Evolutionary conservation across 2,113 vertebrate genomes (phyloP), one percentile per base, ranked within the genome.

Genomic region (Pedionomus torquatus): DNA sequence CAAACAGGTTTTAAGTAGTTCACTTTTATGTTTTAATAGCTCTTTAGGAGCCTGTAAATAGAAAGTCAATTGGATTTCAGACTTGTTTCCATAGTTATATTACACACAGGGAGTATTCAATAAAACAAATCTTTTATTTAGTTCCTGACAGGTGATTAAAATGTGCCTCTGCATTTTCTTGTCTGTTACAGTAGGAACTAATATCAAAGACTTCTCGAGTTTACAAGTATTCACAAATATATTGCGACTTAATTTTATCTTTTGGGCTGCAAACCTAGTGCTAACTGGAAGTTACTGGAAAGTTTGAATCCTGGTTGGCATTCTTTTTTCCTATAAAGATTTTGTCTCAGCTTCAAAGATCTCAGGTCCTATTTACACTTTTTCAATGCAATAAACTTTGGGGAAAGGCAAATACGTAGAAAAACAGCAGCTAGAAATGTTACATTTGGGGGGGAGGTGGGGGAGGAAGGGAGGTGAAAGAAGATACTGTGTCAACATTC

Each of bases 121-220:
- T 98, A 97, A 98, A 98, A 96, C 94, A 97, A 98, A 97, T 95
- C 93, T 98, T 98, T 98, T 98, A 98, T 98, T 98, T 98, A 98
- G 98, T 98, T 97, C 97, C 97, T 98, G 97, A 97, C 98, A 98
- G 98, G 97, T 98, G 98, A 98, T 98, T 98, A 98, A 98, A 97
- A 97, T 97, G 96, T 95, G 87, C 96, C 93, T 96, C 96, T 95
- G 94, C 93, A 66, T 96, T 87, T 95, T 97, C 96, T 96, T 97
- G 95, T 75, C 89, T 97, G 96, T 96, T 97, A 93, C 87, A 93
- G 85, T 91, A 95, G 84, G 91, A 96, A 93, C 57, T 92, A 49
- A 78, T 95, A 89, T 94, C 65, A 97, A 97, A 93, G 83, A 91
- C 93, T 96, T 96, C 91, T 96, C 82, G 74, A 94, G 83, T 96